Percentiles rank a stretch among this genome's conserved stretches.
Conservation (phyloP, 2,888 invertebrate species). For the Hymenopus coronatus region DNA sequence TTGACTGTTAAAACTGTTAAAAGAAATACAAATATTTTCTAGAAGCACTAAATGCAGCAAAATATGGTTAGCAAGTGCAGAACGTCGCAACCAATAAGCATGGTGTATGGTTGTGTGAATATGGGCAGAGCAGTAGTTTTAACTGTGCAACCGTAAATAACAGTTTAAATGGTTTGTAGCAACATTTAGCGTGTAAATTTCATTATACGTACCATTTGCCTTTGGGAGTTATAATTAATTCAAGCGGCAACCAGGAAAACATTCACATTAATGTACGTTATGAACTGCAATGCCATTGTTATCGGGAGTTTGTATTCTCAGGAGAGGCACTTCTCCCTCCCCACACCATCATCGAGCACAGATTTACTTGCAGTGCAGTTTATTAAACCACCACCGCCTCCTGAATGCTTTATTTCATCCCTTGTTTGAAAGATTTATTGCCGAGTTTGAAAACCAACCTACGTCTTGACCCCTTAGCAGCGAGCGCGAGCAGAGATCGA, state of each 20-base stretch:
- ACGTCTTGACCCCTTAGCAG: not conserved
- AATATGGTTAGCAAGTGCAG: no score
- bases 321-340: no score
- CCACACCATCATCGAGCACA: not conserved
- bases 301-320: no score
- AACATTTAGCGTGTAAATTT: not conserved
- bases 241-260: not conserved
- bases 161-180: not conserved
- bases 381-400: not conserved
- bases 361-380: not conserved
- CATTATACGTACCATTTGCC: not conserved
- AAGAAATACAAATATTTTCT: no score
- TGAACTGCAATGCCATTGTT: not conserved
- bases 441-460: not conserved
- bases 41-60: no score
- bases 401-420: not conserved
- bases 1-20: no score
- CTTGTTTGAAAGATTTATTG: conserved; percentile 1
- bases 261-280: not conserved
- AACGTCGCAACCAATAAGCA: no score
- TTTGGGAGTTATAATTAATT: not conserved
- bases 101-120: no score
- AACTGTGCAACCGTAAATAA: not conserved
- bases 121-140: no score
- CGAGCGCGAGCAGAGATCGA: not conserved